These are phyloP conservation scores for Casuarius casuarius DNA, from an alignment of 2,113 vertebrate genomes.

Conservation along the genomic window DNA sequence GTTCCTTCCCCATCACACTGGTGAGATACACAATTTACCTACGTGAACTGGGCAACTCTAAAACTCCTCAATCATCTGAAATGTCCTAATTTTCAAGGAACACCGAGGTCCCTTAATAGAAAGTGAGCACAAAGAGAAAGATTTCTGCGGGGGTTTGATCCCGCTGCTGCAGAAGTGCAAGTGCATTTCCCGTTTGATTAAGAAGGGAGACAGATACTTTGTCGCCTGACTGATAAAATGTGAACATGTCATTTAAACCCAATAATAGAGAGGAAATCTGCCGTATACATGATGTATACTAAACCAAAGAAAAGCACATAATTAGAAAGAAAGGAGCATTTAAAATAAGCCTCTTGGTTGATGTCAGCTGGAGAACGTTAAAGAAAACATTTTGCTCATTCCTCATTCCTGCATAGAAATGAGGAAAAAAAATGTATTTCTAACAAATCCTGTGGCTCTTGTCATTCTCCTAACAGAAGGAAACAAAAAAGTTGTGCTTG, in stretches of 20 bases:
- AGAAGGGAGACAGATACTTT: neutral
- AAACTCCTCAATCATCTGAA: neutral
- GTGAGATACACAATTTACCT: neutral
- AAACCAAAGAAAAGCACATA: neutral
- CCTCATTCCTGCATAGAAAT: neutral
- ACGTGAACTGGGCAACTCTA: neutral
- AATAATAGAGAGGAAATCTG: neutral
- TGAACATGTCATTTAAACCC: neutral
- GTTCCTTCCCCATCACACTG: neutral
- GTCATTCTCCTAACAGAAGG: neutral
- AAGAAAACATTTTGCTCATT: neutral
- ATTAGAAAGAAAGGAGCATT: neutral
- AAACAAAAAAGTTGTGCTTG: neutral
- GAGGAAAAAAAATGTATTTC: neutral
- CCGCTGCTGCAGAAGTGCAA: neutral
- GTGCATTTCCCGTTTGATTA: neutral
- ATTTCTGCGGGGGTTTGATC: neutral
- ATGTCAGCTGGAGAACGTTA: neutral
- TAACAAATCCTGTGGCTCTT: neutral
- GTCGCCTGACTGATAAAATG: neutral
- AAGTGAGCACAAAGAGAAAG: neutral
- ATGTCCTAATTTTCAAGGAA: neutral
- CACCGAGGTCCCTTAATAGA: neutral
- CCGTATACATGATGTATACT: neutral
- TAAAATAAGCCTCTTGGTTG: neutral